Conservation (phyloP, 2,888 invertebrate genomes). For the Clanis bilineata region DNA sequence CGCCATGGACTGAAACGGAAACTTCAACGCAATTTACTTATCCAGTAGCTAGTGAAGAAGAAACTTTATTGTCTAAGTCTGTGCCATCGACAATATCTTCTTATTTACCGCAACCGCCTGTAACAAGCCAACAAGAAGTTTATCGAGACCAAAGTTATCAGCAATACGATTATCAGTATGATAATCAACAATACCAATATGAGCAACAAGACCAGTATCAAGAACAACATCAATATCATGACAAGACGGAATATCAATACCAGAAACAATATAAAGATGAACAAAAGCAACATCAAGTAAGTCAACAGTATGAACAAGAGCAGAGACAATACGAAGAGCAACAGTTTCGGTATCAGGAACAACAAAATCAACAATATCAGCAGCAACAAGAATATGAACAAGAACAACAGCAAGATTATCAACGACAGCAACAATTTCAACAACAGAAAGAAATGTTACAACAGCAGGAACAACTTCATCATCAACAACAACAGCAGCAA, state of each 20-base stretch:
- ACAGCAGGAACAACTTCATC: slow-evolving; percentile 37
- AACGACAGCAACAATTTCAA: slow-evolving; percentile 42
- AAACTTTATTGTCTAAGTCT: slow-evolving; percentile 57
- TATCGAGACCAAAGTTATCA: slow-evolving; percentile 55
- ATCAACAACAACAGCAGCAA: slow-evolving; percentile 39
- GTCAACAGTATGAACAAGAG: slow-evolving; percentile 43
- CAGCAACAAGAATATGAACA: slow-evolving; percentile 43
- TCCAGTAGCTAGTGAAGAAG: slow-evolving; percentile 60
- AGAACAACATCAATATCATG: slow-evolving; percentile 40
- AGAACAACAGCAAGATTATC: slow-evolving; percentile 39
- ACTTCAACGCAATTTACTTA: slow-evolving; percentile 63
- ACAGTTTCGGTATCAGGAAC: slow-evolving; percentile 36
- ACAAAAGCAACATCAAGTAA: slow-evolving; percentile 35
- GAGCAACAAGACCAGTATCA: slow-evolving; percentile 43
- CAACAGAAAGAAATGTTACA: slow-evolving; percentile 41
- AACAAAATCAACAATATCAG: slow-evolving; percentile 47
- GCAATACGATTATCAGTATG: slow-evolving; percentile 50
- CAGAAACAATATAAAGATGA: slow-evolving; percentile 36
- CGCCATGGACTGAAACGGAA: slow-evolving; percentile 70
- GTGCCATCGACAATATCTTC: slow-evolving; percentile 58
- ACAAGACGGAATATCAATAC: slow-evolving; percentile 42
- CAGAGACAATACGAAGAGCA: slow-evolving; percentile 36
- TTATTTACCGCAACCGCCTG: slow-evolving; percentile 59
- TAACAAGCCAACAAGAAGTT: slow-evolving; percentile 56
- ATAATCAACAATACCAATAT: slow-evolving; percentile 38